Percentiles rank a stretch among this genome's conserved stretches.
Conservation (phyloP, 30 jellyfish, hydroid and myxozoan species). For the Pelagia noctiluca region DNA sequence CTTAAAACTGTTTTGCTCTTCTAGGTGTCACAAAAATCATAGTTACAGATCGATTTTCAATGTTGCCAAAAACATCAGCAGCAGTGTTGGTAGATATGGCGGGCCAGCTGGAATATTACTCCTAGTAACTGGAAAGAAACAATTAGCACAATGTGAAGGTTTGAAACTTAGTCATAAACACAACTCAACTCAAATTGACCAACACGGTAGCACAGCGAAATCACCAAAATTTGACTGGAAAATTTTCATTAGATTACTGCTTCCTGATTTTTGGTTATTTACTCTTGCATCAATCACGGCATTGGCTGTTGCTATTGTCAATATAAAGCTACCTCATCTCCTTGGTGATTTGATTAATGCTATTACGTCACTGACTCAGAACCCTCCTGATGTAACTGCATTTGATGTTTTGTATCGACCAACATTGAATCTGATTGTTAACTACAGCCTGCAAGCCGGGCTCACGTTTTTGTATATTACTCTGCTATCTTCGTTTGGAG, state of each 20-base stretch:
- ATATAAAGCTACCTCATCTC: constrained; percentile 80
- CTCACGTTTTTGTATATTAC: constrained; percentile 83
- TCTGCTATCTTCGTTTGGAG: constrained; percentile 94
- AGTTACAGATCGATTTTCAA: too few species aligned
- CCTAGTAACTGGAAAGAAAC: constrained; percentile 1
- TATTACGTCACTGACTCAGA: constrained; percentile 61
- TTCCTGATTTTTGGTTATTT: constrained; percentile 85
- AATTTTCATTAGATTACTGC: constrained; percentile 58
- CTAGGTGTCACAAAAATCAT: too few species aligned
- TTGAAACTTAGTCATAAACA: constrained; percentile 80
- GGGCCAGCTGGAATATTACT: constrained; percentile 26
- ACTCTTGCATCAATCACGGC: constrained; percentile 89
- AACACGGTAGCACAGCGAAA: background rate
- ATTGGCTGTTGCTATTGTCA: constrained; percentile 93
- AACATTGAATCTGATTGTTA: constrained; percentile 65
- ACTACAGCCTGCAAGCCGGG: constrained; percentile 84
- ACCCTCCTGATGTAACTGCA: constrained; percentile 11
- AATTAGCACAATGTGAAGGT: constrained; percentile 78
- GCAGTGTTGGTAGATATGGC: background rate
- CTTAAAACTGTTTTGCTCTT: too few species aligned
- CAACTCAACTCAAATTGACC: constrained; percentile 30
- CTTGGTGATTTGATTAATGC: constrained; percentile 93
- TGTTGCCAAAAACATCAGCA: constrained; percentile 12
- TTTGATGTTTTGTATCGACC: constrained; percentile 79
- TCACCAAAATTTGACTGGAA: constrained; percentile 81